Evolutionary conservation across 2,888 invertebrate genomes (phyloP).

Genomic region (Escarpia spicata): DNA sequence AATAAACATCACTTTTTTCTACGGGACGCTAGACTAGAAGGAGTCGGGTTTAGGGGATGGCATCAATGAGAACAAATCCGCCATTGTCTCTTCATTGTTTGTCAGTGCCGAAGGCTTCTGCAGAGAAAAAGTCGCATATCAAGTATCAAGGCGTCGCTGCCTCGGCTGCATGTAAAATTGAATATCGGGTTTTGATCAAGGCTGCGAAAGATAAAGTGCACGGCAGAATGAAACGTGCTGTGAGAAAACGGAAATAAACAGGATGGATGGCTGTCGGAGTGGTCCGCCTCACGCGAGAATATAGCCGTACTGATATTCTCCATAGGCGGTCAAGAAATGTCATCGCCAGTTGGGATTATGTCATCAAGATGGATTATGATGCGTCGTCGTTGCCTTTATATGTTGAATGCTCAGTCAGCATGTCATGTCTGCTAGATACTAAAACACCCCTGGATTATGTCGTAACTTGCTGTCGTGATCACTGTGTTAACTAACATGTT

Average conservation of each 20-base stretch:
- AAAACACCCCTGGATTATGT: not conserved
- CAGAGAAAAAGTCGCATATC: not conserved
- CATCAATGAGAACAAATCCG: not conserved
- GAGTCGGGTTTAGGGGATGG: not conserved
- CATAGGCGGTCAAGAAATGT: not conserved
- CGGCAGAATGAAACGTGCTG: not conserved
- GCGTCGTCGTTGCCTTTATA: not conserved
- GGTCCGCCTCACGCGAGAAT: not conserved
- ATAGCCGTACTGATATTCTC: not conserved
- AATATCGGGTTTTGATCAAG: conserved; percentile 11
- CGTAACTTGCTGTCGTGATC: not conserved
- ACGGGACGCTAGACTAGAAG: not conserved
- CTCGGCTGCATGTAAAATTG: not conserved
- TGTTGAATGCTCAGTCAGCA: not conserved
- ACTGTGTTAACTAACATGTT: not conserved
- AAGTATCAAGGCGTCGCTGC: not conserved
- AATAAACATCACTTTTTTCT: not conserved
- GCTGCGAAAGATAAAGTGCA: not conserved
- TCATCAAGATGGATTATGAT: not conserved
- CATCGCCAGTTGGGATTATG: not conserved
- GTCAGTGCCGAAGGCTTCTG: not conserved
- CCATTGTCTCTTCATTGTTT: conserved; percentile 3
- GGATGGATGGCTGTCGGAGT: not conserved
- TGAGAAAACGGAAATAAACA: not conserved
- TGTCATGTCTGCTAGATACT: not conserved